Percentiles rank a stretch among this genome's conserved stretches.
phyloP scores from a whole-genome alignment of 2,888 invertebrate genomes.

The Stomorhina lunata region DNA sequence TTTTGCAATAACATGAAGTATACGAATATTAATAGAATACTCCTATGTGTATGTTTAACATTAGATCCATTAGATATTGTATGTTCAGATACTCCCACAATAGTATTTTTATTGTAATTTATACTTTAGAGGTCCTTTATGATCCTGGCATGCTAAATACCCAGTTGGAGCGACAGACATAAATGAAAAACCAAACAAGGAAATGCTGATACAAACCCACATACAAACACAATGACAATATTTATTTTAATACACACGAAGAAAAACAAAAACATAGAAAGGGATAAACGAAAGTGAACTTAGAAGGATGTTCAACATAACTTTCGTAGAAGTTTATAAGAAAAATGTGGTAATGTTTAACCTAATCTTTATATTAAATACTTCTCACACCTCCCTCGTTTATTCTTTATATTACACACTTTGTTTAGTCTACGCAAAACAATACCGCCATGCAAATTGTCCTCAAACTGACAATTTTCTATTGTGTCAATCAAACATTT shows the following conservation, averaged over 20 bases:
- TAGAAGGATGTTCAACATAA: too few species aligned
- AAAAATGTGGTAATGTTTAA: too few species aligned
- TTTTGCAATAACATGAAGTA: too few species aligned
- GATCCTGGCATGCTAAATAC: slow-evolving; percentile 3
- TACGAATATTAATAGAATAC: not conserved
- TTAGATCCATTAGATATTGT: not conserved
- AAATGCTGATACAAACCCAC: slow-evolving; percentile 3
- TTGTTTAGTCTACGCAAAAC: not conserved
- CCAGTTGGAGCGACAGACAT: not conserved
- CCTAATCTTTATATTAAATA: not conserved
- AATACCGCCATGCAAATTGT: not conserved
- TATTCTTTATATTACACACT: not conserved
- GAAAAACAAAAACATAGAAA: not conserved
- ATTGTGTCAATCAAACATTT: not conserved
- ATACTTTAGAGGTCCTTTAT: slow-evolving; percentile 16
- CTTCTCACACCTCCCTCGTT: not conserved
- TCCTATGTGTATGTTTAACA: not conserved
- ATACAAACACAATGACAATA: not conserved
- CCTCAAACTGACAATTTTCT: not conserved
- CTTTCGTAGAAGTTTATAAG: too few species aligned
- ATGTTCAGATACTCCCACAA: not conserved
- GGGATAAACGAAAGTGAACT: too few species aligned
- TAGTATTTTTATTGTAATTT: not conserved
- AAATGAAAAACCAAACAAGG: slow-evolving; percentile 3
- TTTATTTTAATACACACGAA: not conserved